A percentile compares a stretch with the other conserved stretches of the same genome.
These are phyloP conservation scores for Gisinianus flammeolus DNA, from an alignment of 2,888 invertebrate genomes.

Conservation along the genomic window DNA sequence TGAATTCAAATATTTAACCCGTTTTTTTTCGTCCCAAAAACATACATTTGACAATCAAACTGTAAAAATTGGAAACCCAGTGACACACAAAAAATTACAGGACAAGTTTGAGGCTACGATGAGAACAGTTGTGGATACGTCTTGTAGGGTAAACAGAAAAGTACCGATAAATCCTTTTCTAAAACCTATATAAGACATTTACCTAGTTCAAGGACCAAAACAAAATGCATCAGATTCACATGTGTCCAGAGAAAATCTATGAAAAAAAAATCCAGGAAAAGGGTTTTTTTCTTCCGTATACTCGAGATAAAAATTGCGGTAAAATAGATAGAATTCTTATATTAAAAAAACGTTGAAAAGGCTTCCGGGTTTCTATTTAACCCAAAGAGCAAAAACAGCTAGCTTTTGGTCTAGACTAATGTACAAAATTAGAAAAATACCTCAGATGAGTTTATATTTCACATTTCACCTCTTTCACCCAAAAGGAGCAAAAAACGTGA, in stretches of 20 bases:
- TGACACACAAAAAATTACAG: too few relatives aligned
- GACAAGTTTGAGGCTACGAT: neutral
- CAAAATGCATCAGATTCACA: neutral
- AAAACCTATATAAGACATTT: neutral
- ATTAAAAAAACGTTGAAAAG: neutral
- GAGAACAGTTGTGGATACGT: neutral
- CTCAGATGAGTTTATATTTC: neutral
- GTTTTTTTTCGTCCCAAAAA: too few relatives aligned
- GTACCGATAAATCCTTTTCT: neutral
- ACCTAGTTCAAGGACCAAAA: neutral
- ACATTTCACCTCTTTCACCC: neutral
- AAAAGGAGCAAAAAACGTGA: neutral
- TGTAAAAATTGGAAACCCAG: too few relatives aligned
- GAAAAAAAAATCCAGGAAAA: conserved; percentile 5
- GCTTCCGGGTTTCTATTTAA: neutral
- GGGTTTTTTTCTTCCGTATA: neutral
- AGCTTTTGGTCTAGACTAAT: neutral
- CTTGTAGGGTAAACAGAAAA: too few relatives aligned
- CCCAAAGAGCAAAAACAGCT: neutral
- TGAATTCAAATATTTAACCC: too few relatives aligned
- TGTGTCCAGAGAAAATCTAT: neutral
- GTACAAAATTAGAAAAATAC: neutral
- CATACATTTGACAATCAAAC: too few relatives aligned
- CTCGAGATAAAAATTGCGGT: conserved; percentile 17
- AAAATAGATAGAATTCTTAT: conserved; percentile 5